Percentiles rank a stretch among this genome's conserved stretches.
phyloP scores from a whole-genome alignment of 2,888 invertebrate species.

The Troides helena region DNA sequence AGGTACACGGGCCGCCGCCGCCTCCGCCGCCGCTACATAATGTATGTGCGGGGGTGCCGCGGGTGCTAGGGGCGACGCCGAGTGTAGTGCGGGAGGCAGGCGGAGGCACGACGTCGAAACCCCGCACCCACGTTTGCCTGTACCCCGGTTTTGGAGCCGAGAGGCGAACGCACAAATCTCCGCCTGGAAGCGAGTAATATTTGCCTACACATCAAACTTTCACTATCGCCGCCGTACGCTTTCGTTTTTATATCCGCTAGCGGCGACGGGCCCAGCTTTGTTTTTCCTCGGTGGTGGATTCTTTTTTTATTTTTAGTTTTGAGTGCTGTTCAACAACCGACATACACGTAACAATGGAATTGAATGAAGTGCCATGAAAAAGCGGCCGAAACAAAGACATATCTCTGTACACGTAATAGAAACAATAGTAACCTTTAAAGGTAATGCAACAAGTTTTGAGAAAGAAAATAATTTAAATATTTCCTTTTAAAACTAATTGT shows the following conservation, averaged over 20 bases:
- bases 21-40: conserved; percentile 57
- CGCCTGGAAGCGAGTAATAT: conserved; percentile 73
- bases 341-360: conserved; percentile 3
- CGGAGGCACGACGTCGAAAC: conserved; percentile 49
- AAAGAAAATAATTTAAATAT: no score
- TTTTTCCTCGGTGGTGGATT: conserved; percentile 51
- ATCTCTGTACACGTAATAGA: no score
- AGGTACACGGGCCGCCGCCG: conserved; percentile 53
- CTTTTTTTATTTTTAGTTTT: conserved; percentile 48
- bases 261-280: conserved; percentile 61
- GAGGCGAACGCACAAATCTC: conserved; percentile 74
- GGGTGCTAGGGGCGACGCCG: no score
- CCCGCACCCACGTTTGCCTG: conserved; percentile 53
- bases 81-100: conserved; percentile 27
- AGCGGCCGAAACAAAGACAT: neutral
- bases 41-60: conserved; percentile 52
- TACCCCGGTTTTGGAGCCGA: conserved; percentile 63
- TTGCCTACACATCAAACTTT: conserved; percentile 81
- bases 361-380: conserved; percentile 2
- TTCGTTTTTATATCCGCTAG: conserved; percentile 76
- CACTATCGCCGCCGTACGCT: conserved; percentile 74
- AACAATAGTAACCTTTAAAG: no score
- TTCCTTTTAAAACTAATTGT: no score
- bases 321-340: conserved; percentile 17
- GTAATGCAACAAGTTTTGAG: no score